Evolutionary conservation across 2,797 vertebrate genomes (phyloP).

Genomic region (Gallinago nigripennis): DNA sequence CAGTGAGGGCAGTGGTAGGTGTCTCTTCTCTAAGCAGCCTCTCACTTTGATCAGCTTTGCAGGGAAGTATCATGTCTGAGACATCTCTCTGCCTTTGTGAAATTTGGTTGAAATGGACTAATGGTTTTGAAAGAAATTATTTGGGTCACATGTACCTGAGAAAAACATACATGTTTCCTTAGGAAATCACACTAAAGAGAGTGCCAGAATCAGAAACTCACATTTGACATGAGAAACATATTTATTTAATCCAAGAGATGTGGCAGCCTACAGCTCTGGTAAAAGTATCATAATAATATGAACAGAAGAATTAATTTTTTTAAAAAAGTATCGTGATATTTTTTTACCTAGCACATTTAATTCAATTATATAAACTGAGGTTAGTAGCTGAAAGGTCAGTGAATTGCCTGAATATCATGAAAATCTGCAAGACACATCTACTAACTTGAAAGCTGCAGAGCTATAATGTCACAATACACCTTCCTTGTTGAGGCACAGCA

Average conservation of each 20-base stretch:
- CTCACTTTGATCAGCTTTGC: not conserved
- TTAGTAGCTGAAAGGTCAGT: not conserved
- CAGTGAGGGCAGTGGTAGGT: not conserved
- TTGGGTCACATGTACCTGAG: not conserved
- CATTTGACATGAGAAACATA: not conserved
- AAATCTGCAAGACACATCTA: not conserved
- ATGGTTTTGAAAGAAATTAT: not conserved
- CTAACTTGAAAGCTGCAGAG: not conserved
- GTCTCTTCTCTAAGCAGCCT: not conserved
- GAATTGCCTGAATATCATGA: not conserved
- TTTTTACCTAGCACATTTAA: not conserved
- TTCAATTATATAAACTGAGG: not conserved
- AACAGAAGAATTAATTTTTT: not conserved
- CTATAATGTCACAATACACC: not conserved
- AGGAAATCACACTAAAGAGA: not conserved
- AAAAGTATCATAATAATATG: not conserved
- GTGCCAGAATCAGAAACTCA: not conserved
- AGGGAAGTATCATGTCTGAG: not conserved
- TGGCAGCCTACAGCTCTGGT: not conserved
- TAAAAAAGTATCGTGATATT: not conserved
- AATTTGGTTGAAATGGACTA: not conserved
- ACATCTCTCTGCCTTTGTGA: not conserved
- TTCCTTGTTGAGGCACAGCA: not conserved
- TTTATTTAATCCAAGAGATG: not conserved
- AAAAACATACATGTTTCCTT: not conserved